These are phyloP conservation scores for Acronicta psi DNA, from an alignment of 2,888 invertebrate genomes.

Conservation along the genomic window DNA sequence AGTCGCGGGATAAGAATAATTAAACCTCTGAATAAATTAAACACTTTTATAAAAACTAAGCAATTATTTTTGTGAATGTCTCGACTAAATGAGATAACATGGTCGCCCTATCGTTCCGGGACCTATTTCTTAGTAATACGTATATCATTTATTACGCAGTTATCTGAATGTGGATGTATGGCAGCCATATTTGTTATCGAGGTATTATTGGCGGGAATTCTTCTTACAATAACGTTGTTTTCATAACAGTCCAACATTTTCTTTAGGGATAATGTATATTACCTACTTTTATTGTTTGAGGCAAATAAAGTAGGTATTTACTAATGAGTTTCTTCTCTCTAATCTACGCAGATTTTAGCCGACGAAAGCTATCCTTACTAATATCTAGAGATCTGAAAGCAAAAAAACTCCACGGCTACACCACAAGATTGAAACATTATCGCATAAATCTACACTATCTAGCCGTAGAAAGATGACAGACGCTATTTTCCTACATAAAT, in stretches of 20 bases:
- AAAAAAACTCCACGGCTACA: too few relatives aligned
- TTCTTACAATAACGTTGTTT: constrained; percentile 37
- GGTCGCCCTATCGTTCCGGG: constrained; percentile 57
- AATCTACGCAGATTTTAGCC: too few relatives aligned
- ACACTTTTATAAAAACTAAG: too few relatives aligned
- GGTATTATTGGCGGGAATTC: constrained; percentile 58
- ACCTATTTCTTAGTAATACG: constrained; percentile 62
- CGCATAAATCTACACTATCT: too few relatives aligned
- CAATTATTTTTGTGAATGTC: neutral
- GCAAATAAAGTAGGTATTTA: too few relatives aligned
- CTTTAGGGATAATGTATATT: constrained; percentile 1
- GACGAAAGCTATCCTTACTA: too few relatives aligned
- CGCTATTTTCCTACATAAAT: too few relatives aligned
- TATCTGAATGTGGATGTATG: constrained; percentile 66
- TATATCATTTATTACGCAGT: constrained; percentile 79
- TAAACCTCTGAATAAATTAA: neutral
- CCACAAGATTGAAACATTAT: too few relatives aligned
- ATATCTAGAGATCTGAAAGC: too few relatives aligned
- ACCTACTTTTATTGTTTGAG: neutral
- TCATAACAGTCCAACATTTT: constrained; percentile 27
- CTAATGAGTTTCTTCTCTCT: too few relatives aligned
- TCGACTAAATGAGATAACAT: neutral
- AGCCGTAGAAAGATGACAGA: too few relatives aligned
- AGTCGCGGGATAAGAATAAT: too few relatives aligned
- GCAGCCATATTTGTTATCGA: constrained; percentile 65